Conservation (phyloP, 2,113 vertebrate species). For the Haemorhous mexicanus region DNA sequence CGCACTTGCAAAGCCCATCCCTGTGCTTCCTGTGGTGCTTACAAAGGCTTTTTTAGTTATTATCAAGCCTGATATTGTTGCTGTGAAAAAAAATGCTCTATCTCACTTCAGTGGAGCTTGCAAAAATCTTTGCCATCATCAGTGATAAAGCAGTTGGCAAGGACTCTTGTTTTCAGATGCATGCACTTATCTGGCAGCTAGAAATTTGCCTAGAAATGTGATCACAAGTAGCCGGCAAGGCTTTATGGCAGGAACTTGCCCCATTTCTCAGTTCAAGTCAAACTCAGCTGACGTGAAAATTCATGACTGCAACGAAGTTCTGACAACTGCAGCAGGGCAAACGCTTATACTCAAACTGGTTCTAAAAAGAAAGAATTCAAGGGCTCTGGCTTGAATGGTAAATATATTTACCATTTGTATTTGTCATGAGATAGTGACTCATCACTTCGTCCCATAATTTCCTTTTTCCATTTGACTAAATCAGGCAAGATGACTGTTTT, state of each 20-base stretch:
- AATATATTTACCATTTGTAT: background rate
- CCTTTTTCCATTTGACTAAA: constrained; percentile 9
- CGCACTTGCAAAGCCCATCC: background rate
- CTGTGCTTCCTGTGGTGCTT: background rate
- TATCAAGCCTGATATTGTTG: background rate
- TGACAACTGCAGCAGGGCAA: background rate
- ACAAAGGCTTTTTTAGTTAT: background rate
- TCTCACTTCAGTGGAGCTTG: background rate
- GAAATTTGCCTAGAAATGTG: background rate
- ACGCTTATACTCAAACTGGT: background rate
- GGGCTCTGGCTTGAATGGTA: background rate
- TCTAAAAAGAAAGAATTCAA: background rate
- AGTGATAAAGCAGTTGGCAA: background rate
- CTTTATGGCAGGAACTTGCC: background rate
- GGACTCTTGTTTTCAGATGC: background rate
- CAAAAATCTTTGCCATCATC: background rate
- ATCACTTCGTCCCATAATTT: constrained; percentile 1
- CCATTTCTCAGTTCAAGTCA: background rate
- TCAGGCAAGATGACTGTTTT: background rate
- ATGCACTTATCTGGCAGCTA: background rate
- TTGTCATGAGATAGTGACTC: background rate
- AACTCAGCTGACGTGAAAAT: background rate
- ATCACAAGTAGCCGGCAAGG: background rate
- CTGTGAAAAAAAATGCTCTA: background rate
- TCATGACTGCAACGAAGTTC: background rate